These are phyloP conservation scores for Prolemur simus DNA, from an alignment of 2,113 vertebrate species.

Conservation along the genomic window DNA sequence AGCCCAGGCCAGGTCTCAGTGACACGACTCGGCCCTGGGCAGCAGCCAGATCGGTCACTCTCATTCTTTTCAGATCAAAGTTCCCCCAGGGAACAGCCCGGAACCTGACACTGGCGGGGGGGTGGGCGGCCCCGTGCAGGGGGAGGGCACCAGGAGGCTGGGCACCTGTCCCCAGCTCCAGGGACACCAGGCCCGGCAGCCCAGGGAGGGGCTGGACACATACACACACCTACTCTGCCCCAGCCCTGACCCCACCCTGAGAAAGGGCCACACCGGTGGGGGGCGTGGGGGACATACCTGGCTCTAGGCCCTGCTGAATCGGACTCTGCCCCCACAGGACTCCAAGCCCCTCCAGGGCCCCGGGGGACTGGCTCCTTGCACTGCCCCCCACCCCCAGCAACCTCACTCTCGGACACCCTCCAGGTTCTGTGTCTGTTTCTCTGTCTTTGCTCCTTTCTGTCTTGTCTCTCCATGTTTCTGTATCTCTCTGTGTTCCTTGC, in stretches of 20 bases:
- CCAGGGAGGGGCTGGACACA: neutral
- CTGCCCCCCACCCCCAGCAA: neutral
- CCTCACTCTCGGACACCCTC: neutral
- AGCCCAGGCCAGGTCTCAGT: conserved; percentile 63
- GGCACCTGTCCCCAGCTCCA: conserved; percentile 72
- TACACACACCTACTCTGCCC: neutral
- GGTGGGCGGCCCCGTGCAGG: neutral
- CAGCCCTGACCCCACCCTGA: neutral
- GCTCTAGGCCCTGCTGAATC: neutral
- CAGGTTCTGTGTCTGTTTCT: neutral
- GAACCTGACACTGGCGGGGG: conserved; percentile 73
- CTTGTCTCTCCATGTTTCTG: fast-evolving
- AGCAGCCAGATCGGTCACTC: conserved; percentile 72
- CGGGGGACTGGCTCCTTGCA: neutral
- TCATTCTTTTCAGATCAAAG: conserved; percentile 88
- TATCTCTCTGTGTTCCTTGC: neutral
- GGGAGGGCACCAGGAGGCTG: neutral
- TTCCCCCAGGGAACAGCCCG: conserved; percentile 78
- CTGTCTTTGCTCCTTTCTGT: neutral
- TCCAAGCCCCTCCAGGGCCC: neutral
- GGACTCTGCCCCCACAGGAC: neutral
- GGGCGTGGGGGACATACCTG: too few relatives aligned
- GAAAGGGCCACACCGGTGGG: neutral
- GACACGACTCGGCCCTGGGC: neutral
- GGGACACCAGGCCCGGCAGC: neutral